Percentiles rank a stretch among this genome's conserved stretches.
These are phyloP conservation scores for Toxotes jaculatrix DNA, from an alignment of 2,113 vertebrate species.

Conservation along the genomic window DNA sequence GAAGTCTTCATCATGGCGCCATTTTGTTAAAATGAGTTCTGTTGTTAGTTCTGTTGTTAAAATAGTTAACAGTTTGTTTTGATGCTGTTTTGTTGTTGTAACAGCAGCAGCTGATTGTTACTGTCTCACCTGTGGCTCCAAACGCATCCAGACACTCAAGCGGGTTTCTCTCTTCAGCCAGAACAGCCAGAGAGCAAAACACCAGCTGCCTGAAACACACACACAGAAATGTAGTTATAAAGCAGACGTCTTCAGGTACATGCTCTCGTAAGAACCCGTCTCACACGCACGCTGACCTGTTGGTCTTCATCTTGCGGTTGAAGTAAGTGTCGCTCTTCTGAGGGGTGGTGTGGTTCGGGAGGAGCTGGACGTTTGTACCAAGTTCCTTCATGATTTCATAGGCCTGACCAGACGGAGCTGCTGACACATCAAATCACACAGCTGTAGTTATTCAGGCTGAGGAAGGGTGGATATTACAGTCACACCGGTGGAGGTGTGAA, in stretches of 20 bases:
- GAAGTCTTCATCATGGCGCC: too few species aligned
- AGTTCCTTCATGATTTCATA: constrained; percentile 92
- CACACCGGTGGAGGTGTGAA: too few species aligned
- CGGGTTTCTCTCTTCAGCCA: constrained; percentile 91
- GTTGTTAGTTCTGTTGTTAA: too few species aligned
- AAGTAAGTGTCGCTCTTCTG: constrained; percentile 98
- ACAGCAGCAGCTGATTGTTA: not conserved
- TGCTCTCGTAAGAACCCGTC: not conserved
- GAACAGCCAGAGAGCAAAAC: constrained; percentile 92
- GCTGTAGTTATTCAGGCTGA: too few species aligned
- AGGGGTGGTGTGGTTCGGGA: constrained; percentile 92
- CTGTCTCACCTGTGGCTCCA: constrained; percentile 91
- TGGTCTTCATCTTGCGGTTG: constrained; percentile 98
- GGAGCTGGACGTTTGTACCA: constrained; percentile 93
- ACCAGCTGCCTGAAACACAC: constrained; percentile 90
- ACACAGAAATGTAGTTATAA: not conserved
- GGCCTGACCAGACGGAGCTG: constrained; percentile 79
- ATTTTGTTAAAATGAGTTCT: too few species aligned
- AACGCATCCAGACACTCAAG: constrained; percentile 98
- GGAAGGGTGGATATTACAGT: too few species aligned
- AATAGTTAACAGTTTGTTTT: too few species aligned
- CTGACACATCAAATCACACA: not conserved
- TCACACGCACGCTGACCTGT: constrained; percentile 84
- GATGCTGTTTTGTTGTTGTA: not conserved
- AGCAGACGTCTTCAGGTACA: not conserved